These are phyloP conservation scores for Drosophila niveifrons DNA, from an alignment of 2,888 invertebrate genomes.

Conservation along the genomic window DNA sequence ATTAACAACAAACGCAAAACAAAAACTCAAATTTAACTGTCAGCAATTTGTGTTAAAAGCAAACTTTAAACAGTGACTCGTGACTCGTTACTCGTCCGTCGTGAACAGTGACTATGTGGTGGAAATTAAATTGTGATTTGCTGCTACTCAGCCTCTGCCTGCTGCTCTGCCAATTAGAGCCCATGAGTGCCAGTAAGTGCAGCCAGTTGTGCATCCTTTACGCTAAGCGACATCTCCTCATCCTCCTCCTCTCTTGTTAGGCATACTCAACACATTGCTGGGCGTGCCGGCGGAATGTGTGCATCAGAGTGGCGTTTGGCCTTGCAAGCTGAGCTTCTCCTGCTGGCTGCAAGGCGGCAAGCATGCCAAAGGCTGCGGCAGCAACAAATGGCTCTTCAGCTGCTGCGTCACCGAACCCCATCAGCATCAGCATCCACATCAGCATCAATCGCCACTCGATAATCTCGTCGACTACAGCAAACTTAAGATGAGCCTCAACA, in stretches of 20 bases:
- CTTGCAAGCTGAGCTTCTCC: constrained; percentile 90
- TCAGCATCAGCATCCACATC: constrained; percentile 86
- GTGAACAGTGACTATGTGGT: constrained; percentile 52
- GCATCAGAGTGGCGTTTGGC: constrained; percentile 87
- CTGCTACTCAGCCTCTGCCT: constrained; percentile 49
- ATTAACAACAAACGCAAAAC: constrained; percentile 34
- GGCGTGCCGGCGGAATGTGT: constrained; percentile 85
- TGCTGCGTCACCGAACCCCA: constrained; percentile 88
- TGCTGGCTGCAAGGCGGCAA: constrained; percentile 92
- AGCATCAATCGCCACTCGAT: constrained; percentile 82
- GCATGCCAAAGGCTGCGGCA: constrained; percentile 89
- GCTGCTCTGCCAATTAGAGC: constrained; percentile 45
- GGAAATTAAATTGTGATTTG: constrained; percentile 29
- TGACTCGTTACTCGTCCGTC: background rate
- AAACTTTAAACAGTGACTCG: constrained; percentile 30
- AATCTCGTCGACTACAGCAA: constrained; percentile 81
- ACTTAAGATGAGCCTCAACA: constrained; percentile 65
- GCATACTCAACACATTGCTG: constrained; percentile 83
- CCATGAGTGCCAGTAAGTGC: constrained; percentile 66
- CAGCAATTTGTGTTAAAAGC: constrained; percentile 56
- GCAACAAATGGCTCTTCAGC: constrained; percentile 89
- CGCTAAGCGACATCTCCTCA: background rate
- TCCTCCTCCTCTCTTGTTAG: constrained; percentile 52
- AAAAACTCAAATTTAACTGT: constrained; percentile 39
- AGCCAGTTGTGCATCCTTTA: background rate